Base-by-base conservation (phyloP, 2,113 vertebrate species). In the Barbus barbus region DNA sequence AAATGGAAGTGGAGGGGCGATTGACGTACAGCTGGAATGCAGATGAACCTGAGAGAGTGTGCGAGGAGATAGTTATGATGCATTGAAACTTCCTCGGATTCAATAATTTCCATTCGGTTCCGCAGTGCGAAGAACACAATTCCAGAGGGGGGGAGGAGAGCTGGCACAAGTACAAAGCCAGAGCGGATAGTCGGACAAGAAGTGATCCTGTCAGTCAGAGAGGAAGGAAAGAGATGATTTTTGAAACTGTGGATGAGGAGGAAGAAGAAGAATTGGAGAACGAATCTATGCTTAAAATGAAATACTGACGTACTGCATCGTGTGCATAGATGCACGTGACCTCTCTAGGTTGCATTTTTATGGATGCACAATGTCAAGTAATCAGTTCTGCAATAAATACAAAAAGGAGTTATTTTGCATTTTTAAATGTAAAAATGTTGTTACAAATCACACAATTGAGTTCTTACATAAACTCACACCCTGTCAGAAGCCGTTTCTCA, bases 71-170 rank as follows among this genome's bases (percentile, higher is more conserved):
- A 53, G 48, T 24, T n/a, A n/a, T 75, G 69, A 83, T 74, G 72
- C 69, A 73, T 2, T 41, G 71, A 83, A 74, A 61, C 81, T 73
- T 82, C 81, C 48, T 58, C 48, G 36, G 81, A 82, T 83, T 83
- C 69, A 61, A 74, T 61, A 7, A 83, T 61, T 75, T 83, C 36
- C 69, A 22, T 41, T 74, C 58, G 12, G 28, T 75, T 83, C 82
- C 74, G 56, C 73, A 83, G 73, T 65, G 82, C 82, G 46, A 83
- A 74, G 58, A 83, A 46, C 71, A 77, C 38, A 65, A 76, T 65
- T 36, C 28, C 12, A 38, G 46, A 69, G 63, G 31, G 53, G 9
- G 77, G n/a, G n/a, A 9, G 18, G 24, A 24, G n/a, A 56, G n/a
- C 28, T 69, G n/a, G n/a, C 41, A 18, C 9, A 36, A 74, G 81